phyloP scores from a whole-genome alignment of 2,888 invertebrate species.

The Drosophila limbata region DNA sequence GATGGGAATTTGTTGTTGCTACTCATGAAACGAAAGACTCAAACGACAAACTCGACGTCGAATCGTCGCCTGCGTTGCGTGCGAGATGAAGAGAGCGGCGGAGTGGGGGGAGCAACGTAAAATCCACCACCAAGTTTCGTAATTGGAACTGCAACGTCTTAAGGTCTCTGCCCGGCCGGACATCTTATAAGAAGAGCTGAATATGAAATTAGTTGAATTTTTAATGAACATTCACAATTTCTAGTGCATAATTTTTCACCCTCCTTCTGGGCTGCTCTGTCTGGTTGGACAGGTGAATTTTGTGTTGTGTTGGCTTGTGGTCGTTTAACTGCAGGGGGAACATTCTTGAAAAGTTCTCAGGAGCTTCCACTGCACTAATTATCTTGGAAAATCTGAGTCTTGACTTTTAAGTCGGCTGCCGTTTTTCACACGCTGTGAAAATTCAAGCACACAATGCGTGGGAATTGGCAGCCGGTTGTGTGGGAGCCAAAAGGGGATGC shows the following conservation, averaged over 20 bases:
- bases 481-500: conserved; percentile 65
- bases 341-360: conserved; percentile 67
- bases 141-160: conserved; percentile 73
- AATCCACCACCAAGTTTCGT: conserved; percentile 72
- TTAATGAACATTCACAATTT: conserved; percentile 71
- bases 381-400: conserved; percentile 78
- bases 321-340: conserved; percentile 51
- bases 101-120: conserved; percentile 16
- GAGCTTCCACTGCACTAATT: conserved; percentile 72
- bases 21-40: conserved; percentile 69
- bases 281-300: conserved; percentile 52
- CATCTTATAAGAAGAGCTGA: conserved; percentile 76
- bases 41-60: conserved; percentile 66
- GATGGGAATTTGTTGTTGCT: conserved; percentile 36
- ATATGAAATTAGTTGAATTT: conserved; percentile 80
- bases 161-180: conserved; percentile 47
- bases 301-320: conserved; percentile 54
- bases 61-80: conserved; percentile 54
- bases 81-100: conserved; percentile 37
- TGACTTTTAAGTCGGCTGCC: conserved; percentile 64
- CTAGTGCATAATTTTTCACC: conserved; percentile 56
- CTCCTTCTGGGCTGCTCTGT: conserved; percentile 7
- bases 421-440: conserved; percentile 83
- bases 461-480: conserved; percentile 75
- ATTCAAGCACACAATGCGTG: conserved; percentile 82